A percentile compares a stretch with the other conserved stretches of the same genome.
Conservation (phyloP, 2,888 invertebrate species). For the Tanytarsus gracilentus region DNA sequence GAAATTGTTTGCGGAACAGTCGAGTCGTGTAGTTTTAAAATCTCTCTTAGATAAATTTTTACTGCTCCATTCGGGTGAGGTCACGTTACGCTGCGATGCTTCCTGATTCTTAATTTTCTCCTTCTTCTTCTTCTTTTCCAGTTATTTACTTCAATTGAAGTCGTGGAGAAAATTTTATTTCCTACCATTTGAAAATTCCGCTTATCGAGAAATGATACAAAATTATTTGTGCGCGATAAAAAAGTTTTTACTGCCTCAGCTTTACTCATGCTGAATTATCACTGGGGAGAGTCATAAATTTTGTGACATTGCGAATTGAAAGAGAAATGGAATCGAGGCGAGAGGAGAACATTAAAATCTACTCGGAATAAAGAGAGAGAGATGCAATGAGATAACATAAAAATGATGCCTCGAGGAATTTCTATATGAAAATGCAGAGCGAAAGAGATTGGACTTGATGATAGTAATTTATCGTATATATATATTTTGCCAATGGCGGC, state of each 20-base stretch:
- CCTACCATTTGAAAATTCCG: neutral
- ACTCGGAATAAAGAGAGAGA: too few relatives aligned
- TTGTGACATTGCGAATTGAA: too few relatives aligned
- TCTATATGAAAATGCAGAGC: neutral
- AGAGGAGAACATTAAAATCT: too few relatives aligned
- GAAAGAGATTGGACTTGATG: neutral
- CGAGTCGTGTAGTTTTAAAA: too few relatives aligned
- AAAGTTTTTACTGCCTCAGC: too few relatives aligned
- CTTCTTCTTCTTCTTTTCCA: neutral
- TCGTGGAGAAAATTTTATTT: neutral
- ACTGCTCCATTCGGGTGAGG: neutral
- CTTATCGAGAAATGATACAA: too few relatives aligned
- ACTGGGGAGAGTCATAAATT: too few relatives aligned
- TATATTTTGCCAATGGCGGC: neutral
- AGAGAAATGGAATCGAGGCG: too few relatives aligned
- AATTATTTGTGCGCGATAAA: too few relatives aligned
- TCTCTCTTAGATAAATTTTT: neutral
- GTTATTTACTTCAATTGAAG: too few relatives aligned
- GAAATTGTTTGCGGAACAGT: neutral
- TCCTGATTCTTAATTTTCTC: neutral
- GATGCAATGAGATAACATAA: too few relatives aligned
- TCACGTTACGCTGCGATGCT: conserved; percentile 4
- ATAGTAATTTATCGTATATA: neutral
- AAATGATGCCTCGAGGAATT: neutral
- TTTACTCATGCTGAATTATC: too few relatives aligned